Evolutionary conservation across 2,113 vertebrate genomes (phyloP), one percentile per base, ranked within the genome.

Genomic region (Meles meles): DNA sequence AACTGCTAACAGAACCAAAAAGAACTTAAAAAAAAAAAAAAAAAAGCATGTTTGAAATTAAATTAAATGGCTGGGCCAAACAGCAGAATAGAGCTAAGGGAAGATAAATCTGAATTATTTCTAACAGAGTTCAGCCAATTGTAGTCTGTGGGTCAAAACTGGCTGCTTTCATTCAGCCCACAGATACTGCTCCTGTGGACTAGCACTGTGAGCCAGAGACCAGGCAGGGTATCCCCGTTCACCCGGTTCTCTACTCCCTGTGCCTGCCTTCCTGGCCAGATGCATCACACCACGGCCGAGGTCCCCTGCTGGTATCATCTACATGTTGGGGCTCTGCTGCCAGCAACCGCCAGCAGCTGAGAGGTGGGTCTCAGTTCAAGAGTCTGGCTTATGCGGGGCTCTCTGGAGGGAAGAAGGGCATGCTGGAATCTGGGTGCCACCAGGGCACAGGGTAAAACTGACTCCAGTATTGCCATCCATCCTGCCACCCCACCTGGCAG

Each of bases 21-120:
- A 79, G 8, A 84, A 90, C 27, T 80, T 95, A 63, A 31, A 90
- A 23, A 96, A 96, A 90, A 90, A 93, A 52, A 90, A 90, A 95
- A 55, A 55, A 61, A 20, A 31, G 71, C 39, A 12, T 31, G 74
- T 59, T 27, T 94, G 37, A 37, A 92, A 95, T 92, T 97, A 92
- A 95, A 93, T 44, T 14, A 88, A 72, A 82, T 23, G 18, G 47
- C 63, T 47, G 18, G 39, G 18, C 44, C 49, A 67, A 72, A 92
- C 2, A 88, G 31, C 29, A 80, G n/a, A 93, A 95, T 31, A 82
- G 1, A 85, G 44, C 71, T 95, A 63, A 86, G 67, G 63, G 29
- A 77, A 82, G 59, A 90, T 55, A 81, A 91, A 88, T 77, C 34
- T 85, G 65, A 97, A 90, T 87, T 59, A 80, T 59, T 44, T 67